Evolutionary conservation across 2,797 vertebrate genomes (phyloP).

Genomic region (Sebastes itinus): DNA sequence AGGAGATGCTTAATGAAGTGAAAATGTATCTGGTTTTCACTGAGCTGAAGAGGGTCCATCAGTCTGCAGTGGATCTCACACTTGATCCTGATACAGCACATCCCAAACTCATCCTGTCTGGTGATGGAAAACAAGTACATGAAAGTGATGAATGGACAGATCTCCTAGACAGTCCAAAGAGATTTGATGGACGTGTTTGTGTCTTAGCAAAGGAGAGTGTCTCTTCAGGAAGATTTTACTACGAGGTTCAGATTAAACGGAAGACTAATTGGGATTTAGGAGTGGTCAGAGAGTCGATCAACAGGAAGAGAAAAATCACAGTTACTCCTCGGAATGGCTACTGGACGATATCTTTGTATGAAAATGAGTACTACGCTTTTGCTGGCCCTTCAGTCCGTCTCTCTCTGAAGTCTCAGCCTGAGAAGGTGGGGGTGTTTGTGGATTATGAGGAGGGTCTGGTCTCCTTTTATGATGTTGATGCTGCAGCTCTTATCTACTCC

Average conservation of each 20-base stretch:
- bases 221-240: too few relatives aligned
- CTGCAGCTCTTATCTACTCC: too few relatives aligned
- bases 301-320: not conserved
- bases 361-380: too few relatives aligned
- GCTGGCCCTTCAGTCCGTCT: rapidly evolving
- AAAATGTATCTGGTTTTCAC: not conserved
- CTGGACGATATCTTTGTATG: too few relatives aligned
- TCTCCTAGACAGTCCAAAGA: not conserved
- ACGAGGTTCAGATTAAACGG: not conserved
- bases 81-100: not conserved
- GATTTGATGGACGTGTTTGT: rapidly evolving
- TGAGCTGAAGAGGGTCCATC: not conserved
- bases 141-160: rapidly evolving
- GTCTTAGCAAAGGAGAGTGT: not conserved
- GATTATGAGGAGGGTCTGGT: too few relatives aligned
- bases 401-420: too few relatives aligned
- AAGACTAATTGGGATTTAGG: rapidly evolving
- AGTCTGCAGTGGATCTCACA: not conserved
- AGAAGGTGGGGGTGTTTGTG: too few relatives aligned
- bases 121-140: not conserved
- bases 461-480: too few relatives aligned
- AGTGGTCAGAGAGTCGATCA: not conserved
- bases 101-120: not conserved
- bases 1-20: too few relatives aligned
- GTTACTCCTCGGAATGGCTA: rapidly evolving